Conservation (phyloP, 1,140 invertebrate species). For the Musca vetustissima region DNA sequence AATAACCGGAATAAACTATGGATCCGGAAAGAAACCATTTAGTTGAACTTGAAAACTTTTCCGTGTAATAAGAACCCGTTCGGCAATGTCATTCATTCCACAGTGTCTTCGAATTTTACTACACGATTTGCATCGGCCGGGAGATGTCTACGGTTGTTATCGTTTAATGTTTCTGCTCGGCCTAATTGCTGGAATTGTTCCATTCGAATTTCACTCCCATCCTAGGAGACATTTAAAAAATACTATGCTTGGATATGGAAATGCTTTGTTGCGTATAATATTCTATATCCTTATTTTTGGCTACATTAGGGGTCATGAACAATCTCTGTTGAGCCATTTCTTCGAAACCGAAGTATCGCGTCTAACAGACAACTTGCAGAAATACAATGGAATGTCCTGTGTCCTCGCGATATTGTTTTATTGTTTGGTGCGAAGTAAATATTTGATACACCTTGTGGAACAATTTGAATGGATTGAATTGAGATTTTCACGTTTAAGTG, state of each 20-base stretch:
- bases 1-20: no score
- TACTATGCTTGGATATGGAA: background rate
- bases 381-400: conserved; percentile 3
- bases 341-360: background rate
- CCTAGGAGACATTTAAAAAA: background rate
- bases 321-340: background rate
- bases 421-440: background rate
- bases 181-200: background rate
- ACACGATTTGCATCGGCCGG: conserved; percentile 4
- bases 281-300: background rate
- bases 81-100: background rate
- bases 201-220: background rate
- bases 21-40: no score
- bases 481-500: background rate
- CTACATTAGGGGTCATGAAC: background rate
- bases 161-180: conserved; percentile 27
- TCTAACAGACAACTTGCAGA: background rate
- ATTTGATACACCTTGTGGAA: background rate
- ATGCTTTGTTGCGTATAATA: background rate
- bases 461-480: background rate
- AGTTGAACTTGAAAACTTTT: background rate
- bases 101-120: background rate
- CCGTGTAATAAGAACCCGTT: background rate
- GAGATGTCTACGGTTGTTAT: conserved; percentile 9
- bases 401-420: background rate